Evolutionary conservation across 30 jellyfish, hydroid and myxozoan species (phyloP).

Genomic region (Aurelia aurita complex sp. Pacific): DNA sequence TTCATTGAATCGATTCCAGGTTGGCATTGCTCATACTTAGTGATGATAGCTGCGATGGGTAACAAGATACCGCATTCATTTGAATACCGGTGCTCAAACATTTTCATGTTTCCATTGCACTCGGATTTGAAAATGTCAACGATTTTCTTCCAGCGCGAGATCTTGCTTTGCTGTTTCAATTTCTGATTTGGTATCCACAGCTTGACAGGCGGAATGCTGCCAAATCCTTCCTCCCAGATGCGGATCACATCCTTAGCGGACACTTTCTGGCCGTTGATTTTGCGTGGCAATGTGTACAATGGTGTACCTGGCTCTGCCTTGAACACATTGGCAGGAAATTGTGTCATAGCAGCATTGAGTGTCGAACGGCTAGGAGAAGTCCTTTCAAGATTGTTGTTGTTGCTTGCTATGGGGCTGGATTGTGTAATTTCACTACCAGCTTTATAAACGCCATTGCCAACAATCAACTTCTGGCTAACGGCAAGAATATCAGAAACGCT

Average conservation of each 20-base stretch:
- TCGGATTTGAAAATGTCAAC: conserved; percentile 86
- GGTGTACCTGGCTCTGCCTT: conserved; percentile 7
- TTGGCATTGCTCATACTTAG: conserved; percentile 72
- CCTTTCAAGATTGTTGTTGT: neutral
- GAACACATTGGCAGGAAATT: too few relatives aligned
- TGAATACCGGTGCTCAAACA: conserved; percentile 69
- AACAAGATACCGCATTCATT: conserved; percentile 74
- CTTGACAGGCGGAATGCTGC: conserved; percentile 92
- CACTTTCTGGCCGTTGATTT: conserved; percentile 91
- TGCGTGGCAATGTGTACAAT: conserved; percentile 81
- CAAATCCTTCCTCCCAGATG: conserved; percentile 94
- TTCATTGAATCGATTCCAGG: conserved; percentile 1
- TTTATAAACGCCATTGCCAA: neutral
- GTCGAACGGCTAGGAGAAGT: neutral
- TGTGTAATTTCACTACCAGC: conserved; percentile 5
- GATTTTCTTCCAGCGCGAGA: conserved; percentile 97
- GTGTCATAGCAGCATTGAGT: too few relatives aligned
- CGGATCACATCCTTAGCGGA: conserved; percentile 92
- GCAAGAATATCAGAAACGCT: conserved; percentile 61
- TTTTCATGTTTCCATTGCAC: conserved; percentile 71
- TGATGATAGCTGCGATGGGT: conserved; percentile 93
- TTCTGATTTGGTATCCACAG: conserved; percentile 90
- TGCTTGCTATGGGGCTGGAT: too few relatives aligned
- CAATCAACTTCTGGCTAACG: conserved; percentile 16
- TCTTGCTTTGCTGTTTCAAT: conserved; percentile 89